These are phyloP conservation scores for Agriopis marginaria DNA, from an alignment of 2,888 invertebrate species.

Conservation along the genomic window DNA sequence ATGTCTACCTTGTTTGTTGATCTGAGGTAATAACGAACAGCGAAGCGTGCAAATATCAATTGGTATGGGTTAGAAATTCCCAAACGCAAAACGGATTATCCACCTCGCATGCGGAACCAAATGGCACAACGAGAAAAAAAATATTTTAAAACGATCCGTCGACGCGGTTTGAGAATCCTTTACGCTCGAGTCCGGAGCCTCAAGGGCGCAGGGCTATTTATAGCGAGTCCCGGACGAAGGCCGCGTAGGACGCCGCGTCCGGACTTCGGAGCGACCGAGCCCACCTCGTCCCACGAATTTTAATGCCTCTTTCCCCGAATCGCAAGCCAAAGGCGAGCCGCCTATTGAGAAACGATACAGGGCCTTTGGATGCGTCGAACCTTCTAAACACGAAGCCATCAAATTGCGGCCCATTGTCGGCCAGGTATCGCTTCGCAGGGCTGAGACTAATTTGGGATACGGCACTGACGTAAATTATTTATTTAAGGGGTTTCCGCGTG, in stretches of 20 bases:
- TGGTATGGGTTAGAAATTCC: slow-evolving; percentile 12
- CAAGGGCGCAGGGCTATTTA: slow-evolving; percentile 80
- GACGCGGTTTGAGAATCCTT: slow-evolving; percentile 77
- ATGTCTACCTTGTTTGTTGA: too few relatives aligned
- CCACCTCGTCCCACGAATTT: slow-evolving; percentile 58
- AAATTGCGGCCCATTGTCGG: slow-evolving; percentile 25
- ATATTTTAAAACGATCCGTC: slow-evolving; percentile 45
- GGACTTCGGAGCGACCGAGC: slow-evolving; percentile 49
- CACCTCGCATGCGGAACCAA: too few relatives aligned
- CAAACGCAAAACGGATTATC: neutral
- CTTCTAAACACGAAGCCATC: neutral
- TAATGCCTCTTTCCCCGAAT: slow-evolving; percentile 69
- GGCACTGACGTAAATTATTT: slow-evolving; percentile 26
- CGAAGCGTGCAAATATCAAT: slow-evolving; percentile 35
- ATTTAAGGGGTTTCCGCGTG: neutral
- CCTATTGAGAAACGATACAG: slow-evolving; percentile 50
- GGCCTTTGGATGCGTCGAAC: slow-evolving; percentile 15
- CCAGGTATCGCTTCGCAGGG: slow-evolving; percentile 34
- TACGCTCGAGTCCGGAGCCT: slow-evolving; percentile 66
- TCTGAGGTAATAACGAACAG: slow-evolving; percentile 32
- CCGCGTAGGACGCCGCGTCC: slow-evolving; percentile 56
- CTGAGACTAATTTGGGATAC: slow-evolving; percentile 32
- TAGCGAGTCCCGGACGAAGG: slow-evolving; percentile 70
- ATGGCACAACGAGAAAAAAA: too few relatives aligned
- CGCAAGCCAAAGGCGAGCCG: slow-evolving; percentile 58